Evolutionary conservation across 37 sponge, comb jelly and placozoan genomes (phyloP).

Genomic region (Bolinopsis microptera): DNA sequence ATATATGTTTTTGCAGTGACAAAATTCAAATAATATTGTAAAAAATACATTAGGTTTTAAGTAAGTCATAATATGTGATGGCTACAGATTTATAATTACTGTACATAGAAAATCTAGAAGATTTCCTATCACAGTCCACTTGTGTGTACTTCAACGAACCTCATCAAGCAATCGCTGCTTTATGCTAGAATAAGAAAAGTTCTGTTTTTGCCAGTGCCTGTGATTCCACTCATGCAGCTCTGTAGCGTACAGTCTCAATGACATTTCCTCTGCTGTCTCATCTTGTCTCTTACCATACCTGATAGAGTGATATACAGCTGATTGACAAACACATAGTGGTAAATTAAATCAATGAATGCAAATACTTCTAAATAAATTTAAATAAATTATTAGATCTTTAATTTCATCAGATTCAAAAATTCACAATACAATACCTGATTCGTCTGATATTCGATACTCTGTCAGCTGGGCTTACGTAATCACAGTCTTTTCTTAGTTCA

Average conservation of each 20-base stretch:
- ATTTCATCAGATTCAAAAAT: too few species aligned
- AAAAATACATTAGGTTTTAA: too few species aligned
- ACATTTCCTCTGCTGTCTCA: constrained; percentile 61
- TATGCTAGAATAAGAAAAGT: not conserved
- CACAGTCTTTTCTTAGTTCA: constrained; percentile 45
- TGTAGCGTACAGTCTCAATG: constrained; percentile 10
- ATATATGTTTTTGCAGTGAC: too few species aligned
- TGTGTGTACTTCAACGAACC: too few species aligned
- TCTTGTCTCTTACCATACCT: constrained; percentile 39
- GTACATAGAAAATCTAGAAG: too few species aligned
- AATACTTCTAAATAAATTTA: too few species aligned
- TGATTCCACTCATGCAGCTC: constrained; percentile 64
- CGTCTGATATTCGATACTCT: constrained; percentile 1
- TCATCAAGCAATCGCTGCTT: not conserved
- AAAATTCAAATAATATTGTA: too few species aligned
- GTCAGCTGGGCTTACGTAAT: constrained; percentile 59
- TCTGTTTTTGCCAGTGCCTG: constrained; percentile 23
- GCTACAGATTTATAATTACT: too few species aligned
- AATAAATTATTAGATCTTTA: too few species aligned
- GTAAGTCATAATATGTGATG: too few species aligned
- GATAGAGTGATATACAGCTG: too few species aligned
- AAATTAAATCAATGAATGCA: not conserved
- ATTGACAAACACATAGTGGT: not conserved
- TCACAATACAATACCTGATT: constrained; percentile 18
- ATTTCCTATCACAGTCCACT: too few species aligned